phyloP scores from a whole-genome alignment of 2,888 invertebrate genomes.

The Leucania comma region DNA sequence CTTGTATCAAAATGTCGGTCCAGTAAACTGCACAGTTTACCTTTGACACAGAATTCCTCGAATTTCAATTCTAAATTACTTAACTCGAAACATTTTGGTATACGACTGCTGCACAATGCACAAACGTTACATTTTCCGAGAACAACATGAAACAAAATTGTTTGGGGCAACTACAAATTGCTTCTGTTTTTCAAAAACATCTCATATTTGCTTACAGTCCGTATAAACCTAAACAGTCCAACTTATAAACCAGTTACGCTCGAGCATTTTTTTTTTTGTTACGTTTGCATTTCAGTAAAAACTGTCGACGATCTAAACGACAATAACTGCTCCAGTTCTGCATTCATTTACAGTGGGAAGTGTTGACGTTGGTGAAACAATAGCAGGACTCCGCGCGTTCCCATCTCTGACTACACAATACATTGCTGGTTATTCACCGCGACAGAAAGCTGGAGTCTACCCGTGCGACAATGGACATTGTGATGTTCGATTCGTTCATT shows the following conservation, averaged over 20 bases:
- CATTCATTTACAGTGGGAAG: constrained; percentile 80
- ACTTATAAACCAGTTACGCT: constrained; percentile 68
- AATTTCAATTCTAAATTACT: constrained; percentile 35
- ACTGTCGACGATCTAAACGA: constrained; percentile 74
- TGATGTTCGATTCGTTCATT: constrained; percentile 66
- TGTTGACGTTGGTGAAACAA: constrained; percentile 80
- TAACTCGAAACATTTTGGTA: constrained; percentile 38
- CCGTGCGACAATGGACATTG: constrained; percentile 70
- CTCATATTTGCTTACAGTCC: constrained; percentile 39
- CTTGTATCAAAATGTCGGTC: constrained; percentile 21
- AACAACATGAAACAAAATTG: constrained; percentile 31
- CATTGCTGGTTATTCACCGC: constrained; percentile 72
- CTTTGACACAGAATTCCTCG: constrained; percentile 34
- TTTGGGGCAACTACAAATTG: constrained; percentile 16
- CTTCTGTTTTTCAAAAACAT: constrained; percentile 29
- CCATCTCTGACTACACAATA: constrained; percentile 74
- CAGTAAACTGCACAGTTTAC: constrained; percentile 34
- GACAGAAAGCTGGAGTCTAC: constrained; percentile 64
- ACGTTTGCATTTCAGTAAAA: constrained; percentile 73
- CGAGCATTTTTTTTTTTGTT: constrained; percentile 68
- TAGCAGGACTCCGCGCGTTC: constrained; percentile 73
- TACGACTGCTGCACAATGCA: constrained; percentile 33
- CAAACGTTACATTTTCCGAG: constrained; percentile 28
- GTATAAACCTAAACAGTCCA: constrained; percentile 60
- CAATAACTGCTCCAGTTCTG: constrained; percentile 76